Evolutionary conservation across 2,888 invertebrate genomes (phyloP), one percentile per base, ranked within the genome.

Genomic region (Campopleginae sp.): DNA sequence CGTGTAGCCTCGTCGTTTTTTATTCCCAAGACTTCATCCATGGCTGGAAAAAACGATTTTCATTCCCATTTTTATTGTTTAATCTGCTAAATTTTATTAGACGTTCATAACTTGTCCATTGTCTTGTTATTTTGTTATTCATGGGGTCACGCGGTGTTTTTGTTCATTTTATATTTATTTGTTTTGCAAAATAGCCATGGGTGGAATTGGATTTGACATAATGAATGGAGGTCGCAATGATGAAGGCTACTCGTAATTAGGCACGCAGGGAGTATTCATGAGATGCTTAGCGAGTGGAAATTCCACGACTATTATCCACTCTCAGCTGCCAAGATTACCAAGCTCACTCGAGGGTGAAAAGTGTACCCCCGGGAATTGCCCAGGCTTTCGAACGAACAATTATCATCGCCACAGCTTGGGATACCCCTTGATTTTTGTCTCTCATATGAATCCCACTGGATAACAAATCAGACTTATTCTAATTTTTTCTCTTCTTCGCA

Each of bases 211-310:
- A 10, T 75, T 23, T 70, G 23, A 33, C 63, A 79, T 79, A 84
- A 80, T 75, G 44, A 70, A 80, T 51, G 63, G 51, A 63, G 74
- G 63, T 51, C 72, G 61, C 68, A 74, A 61, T 78, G 68, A 72
- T 70, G 61, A 38, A 42, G 74, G 66, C 48, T 54, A 61, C 66
- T 77, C 23, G 83, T 51, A 80, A 84, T 80, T 75, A 84, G 79
- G 65, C 61, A 68, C 23, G 70, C 63, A 17, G 61, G 61, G 48
- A 48, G 27, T 63, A 74, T 76, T 71, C 76, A 42, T 75, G 79
- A 75, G 74, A 80, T 79, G 72, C 63, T 80, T 65, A 79, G 61
- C 75, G 51, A 31, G 44, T 70, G 70, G 75, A 84, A 84, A 80
- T 84, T 75, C 54, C 74, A 58, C 68, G 66, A 61, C 48, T 61